Conservation (phyloP, 2,113 vertebrate genomes). For the Orycteropus afer region DNA sequence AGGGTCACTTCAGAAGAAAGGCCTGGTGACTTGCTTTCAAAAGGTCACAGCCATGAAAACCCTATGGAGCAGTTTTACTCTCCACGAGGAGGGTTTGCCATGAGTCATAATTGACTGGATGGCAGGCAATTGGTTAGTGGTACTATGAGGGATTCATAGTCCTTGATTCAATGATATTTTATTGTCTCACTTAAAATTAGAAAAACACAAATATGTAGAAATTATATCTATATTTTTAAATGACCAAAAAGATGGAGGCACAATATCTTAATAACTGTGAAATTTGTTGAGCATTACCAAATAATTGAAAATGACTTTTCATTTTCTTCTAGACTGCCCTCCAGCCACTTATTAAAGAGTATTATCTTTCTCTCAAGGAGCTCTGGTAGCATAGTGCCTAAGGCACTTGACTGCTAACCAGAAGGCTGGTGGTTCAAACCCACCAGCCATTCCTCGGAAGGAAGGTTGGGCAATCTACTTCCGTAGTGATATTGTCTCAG, state of each 20-base stretch:
- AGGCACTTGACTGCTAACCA: no score
- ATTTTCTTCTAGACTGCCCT: background rate
- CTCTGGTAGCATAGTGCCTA: no score
- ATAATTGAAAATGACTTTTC: background rate
- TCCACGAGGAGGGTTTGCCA: background rate
- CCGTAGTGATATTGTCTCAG: no score
- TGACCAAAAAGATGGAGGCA: background rate
- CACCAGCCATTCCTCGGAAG: no score
- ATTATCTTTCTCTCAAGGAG: no score
- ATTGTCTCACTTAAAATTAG: background rate
- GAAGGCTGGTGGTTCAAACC: no score
- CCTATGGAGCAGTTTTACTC: background rate
- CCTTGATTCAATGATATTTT: background rate
- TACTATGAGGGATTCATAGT: background rate
- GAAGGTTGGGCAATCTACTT: no score
- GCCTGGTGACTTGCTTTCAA: background rate
- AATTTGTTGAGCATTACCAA: background rate
- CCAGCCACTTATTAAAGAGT: background rate
- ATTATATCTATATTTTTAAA: no score
- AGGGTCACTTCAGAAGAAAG: background rate
- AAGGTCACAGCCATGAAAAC: background rate
- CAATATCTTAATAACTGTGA: background rate
- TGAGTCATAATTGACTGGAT: background rate
- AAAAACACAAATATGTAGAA: background rate
- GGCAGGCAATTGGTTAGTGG: background rate